Evolutionary conservation across 2,113 vertebrate genomes (phyloP).

Genomic region (Eudyptes chrysolophus): DNA sequence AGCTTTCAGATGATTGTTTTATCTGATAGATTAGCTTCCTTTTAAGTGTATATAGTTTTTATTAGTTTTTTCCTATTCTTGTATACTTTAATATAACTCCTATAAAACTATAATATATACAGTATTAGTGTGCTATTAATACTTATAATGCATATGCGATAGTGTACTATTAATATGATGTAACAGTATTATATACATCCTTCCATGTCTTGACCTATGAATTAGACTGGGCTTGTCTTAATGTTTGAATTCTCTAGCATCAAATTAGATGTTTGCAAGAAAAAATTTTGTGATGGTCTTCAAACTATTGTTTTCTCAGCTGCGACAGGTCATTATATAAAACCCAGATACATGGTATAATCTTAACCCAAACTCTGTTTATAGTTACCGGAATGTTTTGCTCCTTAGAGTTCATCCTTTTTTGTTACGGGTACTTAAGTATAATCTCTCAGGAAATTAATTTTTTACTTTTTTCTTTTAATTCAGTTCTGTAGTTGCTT

Average conservation of each 20-base stretch:
- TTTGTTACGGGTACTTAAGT: background rate
- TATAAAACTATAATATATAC: background rate
- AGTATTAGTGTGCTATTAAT: background rate
- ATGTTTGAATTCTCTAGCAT: background rate
- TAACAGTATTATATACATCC: background rate
- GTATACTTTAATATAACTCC: background rate
- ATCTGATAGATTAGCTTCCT: background rate
- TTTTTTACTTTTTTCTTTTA: background rate
- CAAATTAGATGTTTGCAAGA: background rate
- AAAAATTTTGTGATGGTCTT: background rate
- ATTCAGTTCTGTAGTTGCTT: background rate
- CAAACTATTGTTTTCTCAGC: background rate
- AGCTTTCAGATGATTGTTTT: background rate
- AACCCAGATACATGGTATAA: background rate
- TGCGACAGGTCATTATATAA: background rate
- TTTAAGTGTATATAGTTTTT: background rate
- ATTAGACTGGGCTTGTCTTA: background rate
- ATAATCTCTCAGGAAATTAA: background rate
- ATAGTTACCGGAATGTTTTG: background rate
- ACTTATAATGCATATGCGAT: background rate
- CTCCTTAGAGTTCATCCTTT: background rate
- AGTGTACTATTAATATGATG: background rate
- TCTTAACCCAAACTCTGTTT: background rate
- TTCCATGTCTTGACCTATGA: background rate
- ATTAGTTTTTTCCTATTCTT: background rate